Conservation (phyloP, 2,888 invertebrate genomes). For the Hydraecia micacea region DNA sequence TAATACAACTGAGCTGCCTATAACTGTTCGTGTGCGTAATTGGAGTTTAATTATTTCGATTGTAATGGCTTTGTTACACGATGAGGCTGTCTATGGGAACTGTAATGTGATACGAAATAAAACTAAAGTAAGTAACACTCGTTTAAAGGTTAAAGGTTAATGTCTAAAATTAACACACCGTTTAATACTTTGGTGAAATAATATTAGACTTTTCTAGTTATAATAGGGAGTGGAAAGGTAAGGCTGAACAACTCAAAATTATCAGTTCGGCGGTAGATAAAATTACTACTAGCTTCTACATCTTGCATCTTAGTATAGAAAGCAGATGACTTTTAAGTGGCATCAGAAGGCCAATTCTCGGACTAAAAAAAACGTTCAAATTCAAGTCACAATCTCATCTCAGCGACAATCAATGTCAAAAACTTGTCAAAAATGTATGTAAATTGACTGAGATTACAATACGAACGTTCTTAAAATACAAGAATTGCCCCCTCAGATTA, state of each 20-base stretch:
- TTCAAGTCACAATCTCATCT: neutral
- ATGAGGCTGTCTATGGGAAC: slow-evolving; percentile 15
- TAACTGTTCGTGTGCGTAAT: slow-evolving; percentile 59
- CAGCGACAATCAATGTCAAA: neutral
- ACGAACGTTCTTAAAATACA: neutral
- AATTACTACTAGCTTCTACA: neutral
- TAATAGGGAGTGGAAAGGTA: neutral
- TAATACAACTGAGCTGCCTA: slow-evolving; percentile 47
- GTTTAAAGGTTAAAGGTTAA: slow-evolving; percentile 20
- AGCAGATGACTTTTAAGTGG: neutral
- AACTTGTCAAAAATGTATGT: neutral
- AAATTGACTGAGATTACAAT: no score
- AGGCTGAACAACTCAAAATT: neutral
- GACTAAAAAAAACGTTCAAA: no score
- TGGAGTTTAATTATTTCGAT: slow-evolving; percentile 50
- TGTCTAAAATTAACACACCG: neutral
- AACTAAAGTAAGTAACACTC: slow-evolving; percentile 17
- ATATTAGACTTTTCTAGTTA: neutral
- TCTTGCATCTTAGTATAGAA: neutral
- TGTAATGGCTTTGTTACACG: slow-evolving; percentile 35
- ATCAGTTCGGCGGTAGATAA: neutral
- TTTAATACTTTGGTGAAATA: neutral
- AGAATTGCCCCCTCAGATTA: neutral
- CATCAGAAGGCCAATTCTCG: neutral
- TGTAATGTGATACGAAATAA: slow-evolving; percentile 12